A percentile compares a stretch with the other conserved stretches of the same genome.
These are phyloP conservation scores for Sebastiscus tertius DNA, from an alignment of 2,797 vertebrate genomes.

Conservation along the genomic window DNA sequence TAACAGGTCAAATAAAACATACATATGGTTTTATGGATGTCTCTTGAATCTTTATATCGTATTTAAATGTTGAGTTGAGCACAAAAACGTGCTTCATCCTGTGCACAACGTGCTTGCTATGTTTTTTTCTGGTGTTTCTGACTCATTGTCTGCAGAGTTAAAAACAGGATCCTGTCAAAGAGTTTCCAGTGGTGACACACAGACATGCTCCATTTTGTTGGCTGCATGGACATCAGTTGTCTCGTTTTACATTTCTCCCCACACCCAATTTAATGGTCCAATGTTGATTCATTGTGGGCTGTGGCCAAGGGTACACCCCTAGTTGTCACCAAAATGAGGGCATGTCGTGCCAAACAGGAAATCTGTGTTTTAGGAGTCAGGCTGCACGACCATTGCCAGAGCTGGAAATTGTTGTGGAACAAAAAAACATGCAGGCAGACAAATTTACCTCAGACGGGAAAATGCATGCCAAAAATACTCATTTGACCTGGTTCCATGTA, in stretches of 20 bases:
- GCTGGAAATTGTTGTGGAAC: slow-evolving; percentile 51
- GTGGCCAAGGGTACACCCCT: slow-evolving; percentile 62
- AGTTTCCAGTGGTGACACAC: slow-evolving; percentile 78
- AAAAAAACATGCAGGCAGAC: slow-evolving; percentile 53
- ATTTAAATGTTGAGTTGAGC: slow-evolving; percentile 20
- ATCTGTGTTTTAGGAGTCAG: slow-evolving; percentile 39
- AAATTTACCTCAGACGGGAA: slow-evolving; percentile 25
- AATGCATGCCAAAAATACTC: slow-evolving; percentile 21
- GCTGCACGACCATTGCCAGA: slow-evolving; percentile 38
- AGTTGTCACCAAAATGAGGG: slow-evolving; percentile 50
- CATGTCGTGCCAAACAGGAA: slow-evolving; percentile 68
- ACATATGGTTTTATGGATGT: not conserved
- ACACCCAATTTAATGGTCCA: slow-evolving; percentile 49
- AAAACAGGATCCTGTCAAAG: slow-evolving; percentile 57
- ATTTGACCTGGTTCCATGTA: not conserved
- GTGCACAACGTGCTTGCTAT: slow-evolving; percentile 15
- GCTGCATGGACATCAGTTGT: slow-evolving; percentile 42
- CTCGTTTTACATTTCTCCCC: slow-evolving; percentile 52
- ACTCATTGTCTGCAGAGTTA: slow-evolving; percentile 68
- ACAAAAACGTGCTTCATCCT: not conserved
- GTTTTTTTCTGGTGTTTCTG: slow-evolving; percentile 59
- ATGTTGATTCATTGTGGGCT: slow-evolving; percentile 70
- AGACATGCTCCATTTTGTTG: slow-evolving; percentile 54
- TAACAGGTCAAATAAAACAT: slow-evolving; percentile 28
- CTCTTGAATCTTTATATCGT: not conserved